These are phyloP conservation scores for Euzetes globulus DNA, from an alignment of 2,888 invertebrate species.

Conservation along the genomic window DNA sequence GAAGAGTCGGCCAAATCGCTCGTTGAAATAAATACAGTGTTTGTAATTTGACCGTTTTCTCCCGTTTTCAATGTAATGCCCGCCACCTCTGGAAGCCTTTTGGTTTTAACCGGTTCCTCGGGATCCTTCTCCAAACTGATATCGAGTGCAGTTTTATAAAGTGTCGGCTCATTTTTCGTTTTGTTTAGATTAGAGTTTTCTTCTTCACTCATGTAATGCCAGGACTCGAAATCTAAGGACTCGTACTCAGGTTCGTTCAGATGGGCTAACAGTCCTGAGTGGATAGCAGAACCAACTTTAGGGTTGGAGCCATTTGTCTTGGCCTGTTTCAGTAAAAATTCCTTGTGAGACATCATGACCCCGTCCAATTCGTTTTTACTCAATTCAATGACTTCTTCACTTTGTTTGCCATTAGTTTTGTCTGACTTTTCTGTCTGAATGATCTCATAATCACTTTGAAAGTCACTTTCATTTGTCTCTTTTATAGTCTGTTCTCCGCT, in stretches of 20 bases:
- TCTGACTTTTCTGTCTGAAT: neutral
- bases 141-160: slow-evolving; percentile 17
- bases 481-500: slow-evolving; percentile 42
- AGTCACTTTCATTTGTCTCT: slow-evolving; percentile 17
- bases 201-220: slow-evolving; percentile 33
- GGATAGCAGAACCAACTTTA: slow-evolving; percentile 22
- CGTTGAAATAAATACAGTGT: neutral
- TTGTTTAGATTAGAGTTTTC: slow-evolving; percentile 10
- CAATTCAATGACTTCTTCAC: slow-evolving; percentile 42
- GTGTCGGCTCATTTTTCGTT: neutral
- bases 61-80: neutral
- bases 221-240: slow-evolving; percentile 34
- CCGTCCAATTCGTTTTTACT: slow-evolving; percentile 43
- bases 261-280: neutral
- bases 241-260: neutral
- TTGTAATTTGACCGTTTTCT: neutral
- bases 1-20: neutral
- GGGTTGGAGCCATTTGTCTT: slow-evolving; percentile 42
- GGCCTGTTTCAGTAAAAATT: slow-evolving; percentile 43
- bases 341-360: slow-evolving; percentile 45
- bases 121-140: neutral
- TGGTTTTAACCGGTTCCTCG: neutral
- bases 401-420: neutral
- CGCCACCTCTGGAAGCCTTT: slow-evolving; percentile 3
- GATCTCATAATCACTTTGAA: slow-evolving; percentile 7